These are phyloP conservation scores for Coptotermes formosanus DNA, from an alignment of 1,140 invertebrate species.

Conservation along the genomic window DNA sequence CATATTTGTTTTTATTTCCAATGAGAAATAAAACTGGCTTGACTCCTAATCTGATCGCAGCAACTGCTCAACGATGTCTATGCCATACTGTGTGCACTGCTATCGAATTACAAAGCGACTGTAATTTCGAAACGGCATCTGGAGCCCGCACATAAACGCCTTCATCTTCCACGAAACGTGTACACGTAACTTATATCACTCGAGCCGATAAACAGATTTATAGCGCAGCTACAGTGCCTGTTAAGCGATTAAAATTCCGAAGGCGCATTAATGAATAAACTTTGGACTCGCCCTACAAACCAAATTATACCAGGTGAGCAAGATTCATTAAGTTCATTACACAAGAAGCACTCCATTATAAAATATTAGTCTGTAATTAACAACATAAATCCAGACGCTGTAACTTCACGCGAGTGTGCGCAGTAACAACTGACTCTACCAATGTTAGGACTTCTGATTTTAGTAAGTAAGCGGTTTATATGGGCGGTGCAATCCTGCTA, in stretches of 20 bases:
- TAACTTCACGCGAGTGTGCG: neutral
- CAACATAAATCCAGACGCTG: neutral
- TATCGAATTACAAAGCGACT: too few species aligned
- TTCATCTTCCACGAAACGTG: neutral
- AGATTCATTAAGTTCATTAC: slow-evolving; percentile 9
- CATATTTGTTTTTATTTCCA: too few species aligned
- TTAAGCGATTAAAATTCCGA: neutral
- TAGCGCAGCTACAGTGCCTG: neutral
- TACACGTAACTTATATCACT: neutral
- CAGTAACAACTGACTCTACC: neutral
- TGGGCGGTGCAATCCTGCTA: too few species aligned
- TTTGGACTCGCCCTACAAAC: neutral
- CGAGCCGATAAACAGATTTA: neutral
- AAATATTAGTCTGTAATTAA: neutral
- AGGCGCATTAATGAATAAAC: neutral
- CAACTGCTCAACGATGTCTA: too few species aligned
- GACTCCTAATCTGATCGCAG: too few species aligned
- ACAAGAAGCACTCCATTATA: neutral
- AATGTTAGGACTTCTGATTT: neutral
- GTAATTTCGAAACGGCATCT: too few species aligned
- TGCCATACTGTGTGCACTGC: too few species aligned
- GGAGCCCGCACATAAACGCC: neutral
- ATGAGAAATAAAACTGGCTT: too few species aligned
- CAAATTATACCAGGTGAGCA: neutral
- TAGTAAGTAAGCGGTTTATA: too few species aligned